Evolutionary conservation across 2,888 invertebrate genomes (phyloP).

Genomic region (Hypolimnas misippus): DNA sequence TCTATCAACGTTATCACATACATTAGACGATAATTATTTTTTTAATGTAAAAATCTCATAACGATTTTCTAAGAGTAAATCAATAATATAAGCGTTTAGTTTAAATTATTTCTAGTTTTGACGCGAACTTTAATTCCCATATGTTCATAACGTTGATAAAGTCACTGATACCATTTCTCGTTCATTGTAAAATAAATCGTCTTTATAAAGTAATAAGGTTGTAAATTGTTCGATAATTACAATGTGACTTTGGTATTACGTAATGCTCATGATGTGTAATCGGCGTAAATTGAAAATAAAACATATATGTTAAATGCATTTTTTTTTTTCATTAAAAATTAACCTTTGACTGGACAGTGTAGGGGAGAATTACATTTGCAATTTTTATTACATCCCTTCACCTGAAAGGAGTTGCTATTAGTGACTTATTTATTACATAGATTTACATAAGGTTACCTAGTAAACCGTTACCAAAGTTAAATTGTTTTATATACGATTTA

Average conservation of each 20-base stretch:
- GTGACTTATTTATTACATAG: too few species aligned
- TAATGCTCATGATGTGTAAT: conserved; percentile 79
- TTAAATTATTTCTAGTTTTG: neutral
- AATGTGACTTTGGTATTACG: conserved; percentile 77
- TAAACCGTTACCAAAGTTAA: too few species aligned
- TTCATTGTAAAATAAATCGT: conserved; percentile 73
- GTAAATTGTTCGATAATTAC: conserved; percentile 78
- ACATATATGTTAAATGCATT: conserved; percentile 68
- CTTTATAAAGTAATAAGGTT: conserved; percentile 69
- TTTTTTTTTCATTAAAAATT: conserved; percentile 36
- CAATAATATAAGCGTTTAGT: neutral
- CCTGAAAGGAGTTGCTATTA: too few species aligned
- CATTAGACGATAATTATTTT: neutral
- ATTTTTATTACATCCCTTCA: too few species aligned
- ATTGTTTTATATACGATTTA: too few species aligned
- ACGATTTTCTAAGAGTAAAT: neutral
- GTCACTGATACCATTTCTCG: conserved; percentile 42
- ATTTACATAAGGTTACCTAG: too few species aligned
- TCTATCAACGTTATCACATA: conserved; percentile 3
- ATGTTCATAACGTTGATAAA: conserved; percentile 36
- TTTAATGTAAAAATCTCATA: conserved; percentile 3
- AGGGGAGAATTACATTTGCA: too few species aligned
- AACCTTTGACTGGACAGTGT: too few species aligned
- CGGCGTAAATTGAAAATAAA: conserved; percentile 78
- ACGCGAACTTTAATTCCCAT: neutral